Base-by-base conservation (phyloP, 2,113 vertebrate species). In the Morone chrysops region DNA sequence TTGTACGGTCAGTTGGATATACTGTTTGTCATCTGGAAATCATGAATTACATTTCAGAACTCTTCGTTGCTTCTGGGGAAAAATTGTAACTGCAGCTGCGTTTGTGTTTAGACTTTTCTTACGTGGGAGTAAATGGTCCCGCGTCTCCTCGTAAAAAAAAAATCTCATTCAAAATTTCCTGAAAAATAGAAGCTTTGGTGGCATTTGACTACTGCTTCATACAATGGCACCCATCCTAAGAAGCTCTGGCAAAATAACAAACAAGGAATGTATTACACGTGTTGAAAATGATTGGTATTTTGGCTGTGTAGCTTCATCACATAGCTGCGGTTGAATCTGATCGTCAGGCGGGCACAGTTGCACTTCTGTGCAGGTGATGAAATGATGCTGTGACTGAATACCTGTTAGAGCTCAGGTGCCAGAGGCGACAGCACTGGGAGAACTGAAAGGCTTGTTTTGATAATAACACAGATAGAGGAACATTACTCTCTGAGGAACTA, bases 391-490 rank as follows among this genome's bases (percentile, higher is more conserved):
- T 74, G 61, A 70, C 82, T 75, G 75, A 84, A 73, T 70, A 82
- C 79, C 72, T 78, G 82, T 76, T 83, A 59, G 48, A 56, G 25
- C 63, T 60, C 38, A 54, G 47, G 20, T 8, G 75, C 81, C 18
- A 4, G 50, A 62, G 78, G 85, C 50, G 25, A 70, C 77, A 14
- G 57, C 12, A 4, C 69, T 51, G 51, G 38, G 67, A 62, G n/a
- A 17, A 25, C 65, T 18, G 51, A 70, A 45, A 65, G 75, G 80
- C 53, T 51, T 71, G 75, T 85, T 85, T 70, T 87, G 88, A 88
- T 91, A 50, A 80, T 54, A 75, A 56, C 60, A 50, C 65, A 65
- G 77, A 89, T 71, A 86, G 65, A 73, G 80, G 80, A 90, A 77
- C 82, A 8, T 61, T 11, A 31, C 38, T 67, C 61, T 87, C 65